Conservation (phyloP, 2,888 invertebrate genomes). For the Drosophila mimica region DNA sequence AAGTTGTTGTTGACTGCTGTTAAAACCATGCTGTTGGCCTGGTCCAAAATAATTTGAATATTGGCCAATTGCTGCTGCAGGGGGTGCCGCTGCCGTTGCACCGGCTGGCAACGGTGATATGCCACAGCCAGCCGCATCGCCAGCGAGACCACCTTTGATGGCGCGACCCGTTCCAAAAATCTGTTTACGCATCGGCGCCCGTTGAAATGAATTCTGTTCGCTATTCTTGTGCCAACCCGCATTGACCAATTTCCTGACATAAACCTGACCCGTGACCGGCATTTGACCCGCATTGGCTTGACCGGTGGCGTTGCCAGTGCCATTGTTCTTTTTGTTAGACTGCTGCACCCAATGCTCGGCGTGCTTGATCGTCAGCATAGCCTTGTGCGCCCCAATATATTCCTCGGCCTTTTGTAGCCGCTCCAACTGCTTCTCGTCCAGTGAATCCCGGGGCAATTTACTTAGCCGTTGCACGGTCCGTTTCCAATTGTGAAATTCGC, state of each 20-base stretch:
- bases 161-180: conserved; percentile 65
- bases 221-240: conserved; percentile 46
- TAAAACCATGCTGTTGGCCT: conserved; percentile 9
- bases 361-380: conserved; percentile 71
- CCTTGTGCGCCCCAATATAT: conserved; percentile 69
- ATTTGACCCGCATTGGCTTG: background rate
- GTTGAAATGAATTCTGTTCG: conserved; percentile 30
- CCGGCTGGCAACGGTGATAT: conserved; percentile 24
- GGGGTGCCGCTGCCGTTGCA: conserved; percentile 10
- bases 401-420: conserved; percentile 74
- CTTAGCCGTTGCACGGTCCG: conserved; percentile 78
- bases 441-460: conserved; percentile 62
- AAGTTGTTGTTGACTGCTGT: conserved; percentile 17
- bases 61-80: conserved; percentile 25
- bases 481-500: conserved; percentile 78
- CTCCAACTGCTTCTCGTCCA: conserved; percentile 70
- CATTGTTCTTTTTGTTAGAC: conserved; percentile 22
- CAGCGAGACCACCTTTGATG: conserved; percentile 58
- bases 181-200: conserved; percentile 27
- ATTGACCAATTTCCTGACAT: conserved; percentile 50
- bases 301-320: background rate
- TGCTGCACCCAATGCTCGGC: conserved; percentile 77
- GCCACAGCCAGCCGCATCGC: conserved; percentile 9
- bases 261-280: conserved; percentile 51
- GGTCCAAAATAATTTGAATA: conserved; percentile 41